phyloP scores from a whole-genome alignment of 2,888 invertebrate genomes.

The Orchestes rusci region DNA sequence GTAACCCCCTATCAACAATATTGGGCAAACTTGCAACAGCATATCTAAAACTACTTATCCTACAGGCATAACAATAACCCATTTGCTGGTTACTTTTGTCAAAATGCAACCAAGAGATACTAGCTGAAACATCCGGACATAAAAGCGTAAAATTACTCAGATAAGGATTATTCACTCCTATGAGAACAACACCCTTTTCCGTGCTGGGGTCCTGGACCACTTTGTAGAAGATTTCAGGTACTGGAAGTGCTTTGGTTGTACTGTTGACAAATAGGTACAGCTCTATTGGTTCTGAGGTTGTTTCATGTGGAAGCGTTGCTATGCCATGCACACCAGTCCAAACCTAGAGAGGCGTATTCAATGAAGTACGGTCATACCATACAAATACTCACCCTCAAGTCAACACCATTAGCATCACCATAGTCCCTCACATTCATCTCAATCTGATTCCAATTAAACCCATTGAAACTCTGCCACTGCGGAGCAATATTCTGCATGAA shows the following conservation, averaged over 20 bases:
- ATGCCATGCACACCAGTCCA: constrained; percentile 44
- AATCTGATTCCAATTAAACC: constrained; percentile 49
- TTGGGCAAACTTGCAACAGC: constrained; percentile 49
- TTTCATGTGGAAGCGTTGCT: constrained; percentile 16
- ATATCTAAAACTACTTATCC: constrained; percentile 50
- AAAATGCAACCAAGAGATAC: constrained; percentile 57
- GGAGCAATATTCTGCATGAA: constrained; percentile 53
- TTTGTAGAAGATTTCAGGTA: constrained; percentile 53
- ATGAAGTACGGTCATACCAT: neutral
- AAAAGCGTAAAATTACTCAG: constrained; percentile 27
- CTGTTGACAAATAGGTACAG: constrained; percentile 35
- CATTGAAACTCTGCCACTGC: constrained; percentile 60
- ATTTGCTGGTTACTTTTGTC: constrained; percentile 38
- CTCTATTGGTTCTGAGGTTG: constrained; percentile 29
- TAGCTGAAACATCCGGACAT: constrained; percentile 47
- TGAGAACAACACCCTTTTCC: constrained; percentile 51
- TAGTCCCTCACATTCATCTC: constrained; percentile 47
- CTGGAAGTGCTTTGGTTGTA: constrained; percentile 41
- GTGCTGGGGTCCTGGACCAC: constrained; percentile 50
- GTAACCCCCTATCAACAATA: constrained; percentile 41
- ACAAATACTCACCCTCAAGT: constrained; percentile 36
- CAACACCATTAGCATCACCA: constrained; percentile 37
- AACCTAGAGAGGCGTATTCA: constrained; percentile 20
- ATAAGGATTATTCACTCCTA: constrained; percentile 58
- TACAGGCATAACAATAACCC: constrained; percentile 59